Conservation (phyloP, 2,113 vertebrate species). For the Dasypus novemcinctus region DNA sequence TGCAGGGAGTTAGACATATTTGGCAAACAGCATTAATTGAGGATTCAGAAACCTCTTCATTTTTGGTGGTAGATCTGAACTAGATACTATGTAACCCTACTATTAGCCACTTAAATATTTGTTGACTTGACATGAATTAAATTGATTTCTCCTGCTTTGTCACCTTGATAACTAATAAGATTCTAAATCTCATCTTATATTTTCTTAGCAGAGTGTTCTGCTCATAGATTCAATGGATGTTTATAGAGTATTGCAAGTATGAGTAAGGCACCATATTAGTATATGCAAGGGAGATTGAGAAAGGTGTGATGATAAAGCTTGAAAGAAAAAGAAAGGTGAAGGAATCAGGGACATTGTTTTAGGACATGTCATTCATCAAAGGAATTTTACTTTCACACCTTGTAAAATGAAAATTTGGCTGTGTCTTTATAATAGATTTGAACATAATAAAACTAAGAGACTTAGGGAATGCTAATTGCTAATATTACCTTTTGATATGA, state of each 20-base stretch:
- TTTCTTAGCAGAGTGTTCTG: too few species aligned
- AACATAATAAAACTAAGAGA: conserved; percentile 43
- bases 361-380: conserved; percentile 6
- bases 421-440: too few species aligned
- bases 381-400: conserved; percentile 33
- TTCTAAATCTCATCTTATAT: too few species aligned
- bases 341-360: too few species aligned
- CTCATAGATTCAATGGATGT: neutral
- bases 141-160: too few species aligned
- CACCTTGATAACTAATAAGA: too few species aligned
- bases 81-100: neutral
- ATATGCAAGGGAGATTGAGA: neutral
- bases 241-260: neutral
- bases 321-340: too few species aligned
- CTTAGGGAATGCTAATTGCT: conserved; percentile 8
- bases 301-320: too few species aligned
- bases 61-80: too few species aligned
- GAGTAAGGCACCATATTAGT: neutral
- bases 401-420: conserved; percentile 40
- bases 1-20: too few species aligned
- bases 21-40: too few species aligned
- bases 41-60: too few species aligned
- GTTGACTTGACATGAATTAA: neutral
- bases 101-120: neutral
- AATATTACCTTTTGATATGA: conserved; percentile 47